These are phyloP conservation scores for Microctonus hyperodae DNA, from an alignment of 2,888 invertebrate genomes.

Conservation along the genomic window DNA sequence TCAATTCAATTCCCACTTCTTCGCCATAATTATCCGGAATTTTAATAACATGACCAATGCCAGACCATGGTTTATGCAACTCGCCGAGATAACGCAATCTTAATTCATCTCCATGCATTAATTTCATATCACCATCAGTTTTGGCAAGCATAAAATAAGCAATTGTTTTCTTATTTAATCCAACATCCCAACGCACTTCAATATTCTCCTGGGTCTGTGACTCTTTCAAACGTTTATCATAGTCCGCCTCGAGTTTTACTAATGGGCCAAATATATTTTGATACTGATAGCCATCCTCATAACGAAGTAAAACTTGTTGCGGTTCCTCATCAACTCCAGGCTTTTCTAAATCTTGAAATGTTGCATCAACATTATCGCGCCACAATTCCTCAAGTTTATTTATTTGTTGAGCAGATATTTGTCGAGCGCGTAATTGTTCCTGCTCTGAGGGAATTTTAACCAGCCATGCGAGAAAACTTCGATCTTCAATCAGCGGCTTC, in stretches of 20 bases:
- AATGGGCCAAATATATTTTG: slow-evolving; percentile 98
- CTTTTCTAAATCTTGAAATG: slow-evolving; percentile 97
- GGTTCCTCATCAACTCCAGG: slow-evolving; percentile 99
- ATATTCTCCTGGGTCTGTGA: slow-evolving; percentile 98
- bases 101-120: slow-evolving; percentile 99
- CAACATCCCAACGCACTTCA: slow-evolving; percentile 98
- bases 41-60: slow-evolving; percentile 97
- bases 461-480: slow-evolving; percentile 95
- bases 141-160: slow-evolving; percentile 98
- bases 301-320: slow-evolving; percentile 79
- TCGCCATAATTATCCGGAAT: slow-evolving; percentile 96
- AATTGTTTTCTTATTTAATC: slow-evolving; percentile 96
- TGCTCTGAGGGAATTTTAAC: slow-evolving; percentile 98
- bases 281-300: slow-evolving; percentile 99
- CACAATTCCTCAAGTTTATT: slow-evolving; percentile 98
- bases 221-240: slow-evolving; percentile 96
- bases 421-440: slow-evolving; percentile 93
- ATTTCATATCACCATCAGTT: slow-evolving; percentile 97
- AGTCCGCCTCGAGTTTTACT: slow-evolving; percentile 97
- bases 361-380: slow-evolving; percentile 98
- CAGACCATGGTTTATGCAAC: slow-evolving; percentile 94
- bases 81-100: slow-evolving; percentile 92
- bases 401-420: slow-evolving; percentile 97
- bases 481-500: slow-evolving; percentile 97
- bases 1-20: slow-evolving; percentile 96